These are phyloP conservation scores for Drosophila albomicans DNA, from an alignment of 1,140 invertebrate species.

Conservation along the genomic window DNA sequence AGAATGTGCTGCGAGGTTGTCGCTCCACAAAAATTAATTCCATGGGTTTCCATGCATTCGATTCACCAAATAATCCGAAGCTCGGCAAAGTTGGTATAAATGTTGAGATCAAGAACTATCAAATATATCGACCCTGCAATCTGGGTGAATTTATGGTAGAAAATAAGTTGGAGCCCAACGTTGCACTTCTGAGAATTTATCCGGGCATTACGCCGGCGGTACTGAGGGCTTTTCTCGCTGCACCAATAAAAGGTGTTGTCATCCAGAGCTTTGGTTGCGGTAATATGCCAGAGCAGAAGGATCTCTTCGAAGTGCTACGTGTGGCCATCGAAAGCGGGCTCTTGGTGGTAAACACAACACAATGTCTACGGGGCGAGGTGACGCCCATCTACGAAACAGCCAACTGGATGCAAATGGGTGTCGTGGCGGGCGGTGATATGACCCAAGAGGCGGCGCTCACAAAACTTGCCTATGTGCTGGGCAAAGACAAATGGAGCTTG, in stretches of 20 bases:
- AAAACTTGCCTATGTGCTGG: constrained; percentile 96
- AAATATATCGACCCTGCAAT: constrained; percentile 89
- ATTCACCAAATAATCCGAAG: constrained; percentile 93
- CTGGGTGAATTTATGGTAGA: constrained; percentile 91
- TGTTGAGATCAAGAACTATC: constrained; percentile 91
- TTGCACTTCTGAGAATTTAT: constrained; percentile 94
- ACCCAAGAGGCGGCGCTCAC: constrained; percentile 97
- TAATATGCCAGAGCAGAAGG: constrained; percentile 93
- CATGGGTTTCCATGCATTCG: constrained; percentile 94
- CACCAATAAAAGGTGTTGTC: constrained; percentile 94
- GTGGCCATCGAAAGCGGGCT: constrained; percentile 91
- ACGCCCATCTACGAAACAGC: constrained; percentile 92
- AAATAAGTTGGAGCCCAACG: constrained; percentile 91
- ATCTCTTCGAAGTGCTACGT: constrained; percentile 91
- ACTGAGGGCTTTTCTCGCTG: constrained; percentile 91
- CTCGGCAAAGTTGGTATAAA: constrained; percentile 92
- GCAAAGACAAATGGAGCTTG: constrained; percentile 90
- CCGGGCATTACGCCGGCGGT: constrained; percentile 94
- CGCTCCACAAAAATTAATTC: constrained; percentile 92
- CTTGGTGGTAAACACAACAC: constrained; percentile 96
- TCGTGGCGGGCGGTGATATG: constrained; percentile 96
- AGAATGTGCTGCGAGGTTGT: constrained; percentile 95
- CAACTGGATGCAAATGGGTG: constrained; percentile 87
- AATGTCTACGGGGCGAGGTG: constrained; percentile 93
- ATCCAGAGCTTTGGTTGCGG: constrained; percentile 96